These are phyloP conservation scores for Eupleurogrammus muticus DNA, from an alignment of 2,797 vertebrate species.

Conservation along the genomic window DNA sequence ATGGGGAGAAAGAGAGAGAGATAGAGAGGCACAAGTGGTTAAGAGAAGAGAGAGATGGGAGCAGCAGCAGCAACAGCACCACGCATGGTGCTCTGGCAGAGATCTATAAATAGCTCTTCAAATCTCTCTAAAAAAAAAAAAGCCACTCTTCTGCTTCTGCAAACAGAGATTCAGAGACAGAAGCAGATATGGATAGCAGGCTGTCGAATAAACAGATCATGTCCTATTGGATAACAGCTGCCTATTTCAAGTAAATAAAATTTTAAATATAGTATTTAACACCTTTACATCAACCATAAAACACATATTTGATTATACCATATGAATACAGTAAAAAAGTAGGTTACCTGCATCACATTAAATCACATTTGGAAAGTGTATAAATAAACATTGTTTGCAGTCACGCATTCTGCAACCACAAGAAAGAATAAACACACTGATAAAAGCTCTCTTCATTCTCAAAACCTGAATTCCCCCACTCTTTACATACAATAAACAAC, in stretches of 20 bases:
- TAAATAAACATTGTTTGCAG: conserved; percentile 1
- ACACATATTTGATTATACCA: conserved; percentile 31
- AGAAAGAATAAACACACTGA: background rate
- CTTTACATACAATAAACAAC: background rate
- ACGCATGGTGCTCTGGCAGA: conserved; percentile 85
- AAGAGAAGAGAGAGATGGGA: conserved; percentile 72
- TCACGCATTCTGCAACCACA: conserved; percentile 11
- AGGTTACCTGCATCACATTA: conserved; percentile 24
- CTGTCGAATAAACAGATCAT: conserved; percentile 46
- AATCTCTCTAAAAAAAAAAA: conserved; percentile 86
- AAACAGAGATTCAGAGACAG: conserved; percentile 77
- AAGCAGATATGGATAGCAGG: conserved; percentile 71
- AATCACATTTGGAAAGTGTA: conserved; percentile 10
- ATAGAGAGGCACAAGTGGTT: conserved; percentile 65
- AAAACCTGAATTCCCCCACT: background rate
- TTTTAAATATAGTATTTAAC: conserved; percentile 7
- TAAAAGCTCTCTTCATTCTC: background rate
- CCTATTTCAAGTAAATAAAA: conserved; percentile 22
- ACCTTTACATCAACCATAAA: background rate
- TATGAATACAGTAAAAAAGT: conserved; percentile 36
- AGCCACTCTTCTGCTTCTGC: conserved; percentile 81
- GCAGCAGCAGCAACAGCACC: conserved; percentile 86
- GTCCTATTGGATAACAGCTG: conserved; percentile 21
- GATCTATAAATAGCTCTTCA: conserved; percentile 92
- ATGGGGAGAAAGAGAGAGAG: conserved; percentile 42